phyloP scores from a whole-genome alignment of 64 coral and sea anemone genomes.

The Pachyseris speciosa region DNA sequence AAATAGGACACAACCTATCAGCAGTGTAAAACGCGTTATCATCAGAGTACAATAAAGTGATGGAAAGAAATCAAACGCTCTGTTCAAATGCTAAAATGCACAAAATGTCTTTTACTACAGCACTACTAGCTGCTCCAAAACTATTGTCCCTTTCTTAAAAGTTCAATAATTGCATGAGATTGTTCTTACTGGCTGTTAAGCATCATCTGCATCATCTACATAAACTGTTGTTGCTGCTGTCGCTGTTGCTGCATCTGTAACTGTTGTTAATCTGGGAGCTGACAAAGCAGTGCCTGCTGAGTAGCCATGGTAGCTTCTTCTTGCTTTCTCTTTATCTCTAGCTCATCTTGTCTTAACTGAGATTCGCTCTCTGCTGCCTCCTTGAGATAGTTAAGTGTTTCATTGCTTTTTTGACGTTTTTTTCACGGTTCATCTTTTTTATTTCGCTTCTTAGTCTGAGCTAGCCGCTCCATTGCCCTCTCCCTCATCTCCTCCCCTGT shows the following conservation, averaged over 20 bases:
- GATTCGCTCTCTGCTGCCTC: slow-evolving; percentile 26
- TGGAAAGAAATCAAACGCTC: background rate
- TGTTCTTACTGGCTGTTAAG: slow-evolving; percentile 18
- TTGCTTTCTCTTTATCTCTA: slow-evolving; percentile 7
- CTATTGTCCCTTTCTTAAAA: background rate
- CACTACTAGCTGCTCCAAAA: background rate
- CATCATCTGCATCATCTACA: slow-evolving; percentile 27
- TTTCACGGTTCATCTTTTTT: background rate
- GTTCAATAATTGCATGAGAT: slow-evolving; percentile 21
- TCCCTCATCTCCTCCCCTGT: slow-evolving; percentile 43
- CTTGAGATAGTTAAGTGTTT: slow-evolving; percentile 24
- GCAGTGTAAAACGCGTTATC: background rate
- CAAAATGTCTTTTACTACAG: background rate
- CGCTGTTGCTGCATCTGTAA: slow-evolving; percentile 47
- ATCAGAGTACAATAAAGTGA: background rate
- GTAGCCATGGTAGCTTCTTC: background rate
- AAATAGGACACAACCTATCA: background rate
- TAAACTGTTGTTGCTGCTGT: slow-evolving; percentile 6
- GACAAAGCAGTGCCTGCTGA: slow-evolving; percentile 1
- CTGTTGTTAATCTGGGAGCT: slow-evolving; percentile 7
- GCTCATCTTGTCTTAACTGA: slow-evolving; percentile 11
- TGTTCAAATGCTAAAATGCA: background rate
- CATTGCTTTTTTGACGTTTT: slow-evolving; percentile 8
- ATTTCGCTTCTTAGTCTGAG: slow-evolving; percentile 9
- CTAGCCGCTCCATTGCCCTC: slow-evolving; percentile 34